Evolutionary conservation across 2,113 vertebrate species (phyloP).

Genomic region (Malurus cyaneus): DNA sequence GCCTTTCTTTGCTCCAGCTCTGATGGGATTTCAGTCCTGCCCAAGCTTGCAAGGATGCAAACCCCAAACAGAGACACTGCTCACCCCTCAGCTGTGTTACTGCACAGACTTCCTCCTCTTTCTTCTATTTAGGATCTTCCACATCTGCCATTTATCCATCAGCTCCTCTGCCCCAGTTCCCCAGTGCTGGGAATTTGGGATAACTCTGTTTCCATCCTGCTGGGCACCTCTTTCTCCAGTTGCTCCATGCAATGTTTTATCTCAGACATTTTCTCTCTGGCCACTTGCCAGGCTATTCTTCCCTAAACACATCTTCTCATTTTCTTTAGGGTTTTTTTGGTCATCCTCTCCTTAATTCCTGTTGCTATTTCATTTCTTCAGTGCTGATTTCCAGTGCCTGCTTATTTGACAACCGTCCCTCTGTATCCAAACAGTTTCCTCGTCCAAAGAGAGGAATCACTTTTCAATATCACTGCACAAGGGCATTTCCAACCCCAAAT

Average conservation of each 20-base stretch:
- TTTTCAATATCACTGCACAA: not conserved
- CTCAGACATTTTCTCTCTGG: not conserved
- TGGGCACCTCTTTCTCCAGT: not conserved
- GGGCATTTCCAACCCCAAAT: not conserved
- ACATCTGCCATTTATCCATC: not conserved
- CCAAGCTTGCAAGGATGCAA: not conserved
- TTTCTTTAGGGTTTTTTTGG: not conserved
- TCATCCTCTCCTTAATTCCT: not conserved
- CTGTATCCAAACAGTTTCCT: not conserved
- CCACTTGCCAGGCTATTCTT: not conserved
- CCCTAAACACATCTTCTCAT: not conserved
- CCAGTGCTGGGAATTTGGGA: not conserved
- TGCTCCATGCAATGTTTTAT: not conserved
- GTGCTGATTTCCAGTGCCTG: not conserved
- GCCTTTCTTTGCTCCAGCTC: not conserved
- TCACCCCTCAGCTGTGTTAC: not conserved
- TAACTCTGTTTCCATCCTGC: fast-evolving
- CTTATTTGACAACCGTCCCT: not conserved
- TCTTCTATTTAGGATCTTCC: not conserved
- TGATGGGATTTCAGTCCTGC: not conserved
- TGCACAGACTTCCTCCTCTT: not conserved
- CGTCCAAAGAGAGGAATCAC: not conserved
- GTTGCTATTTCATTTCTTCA: not conserved
- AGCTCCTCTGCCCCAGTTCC: not conserved
- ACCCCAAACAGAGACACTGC: not conserved